Evolutionary conservation across 2,113 vertebrate genomes (phyloP), one percentile per base, ranked within the genome.

Genomic region (Erythrolamprus reginae): DNA sequence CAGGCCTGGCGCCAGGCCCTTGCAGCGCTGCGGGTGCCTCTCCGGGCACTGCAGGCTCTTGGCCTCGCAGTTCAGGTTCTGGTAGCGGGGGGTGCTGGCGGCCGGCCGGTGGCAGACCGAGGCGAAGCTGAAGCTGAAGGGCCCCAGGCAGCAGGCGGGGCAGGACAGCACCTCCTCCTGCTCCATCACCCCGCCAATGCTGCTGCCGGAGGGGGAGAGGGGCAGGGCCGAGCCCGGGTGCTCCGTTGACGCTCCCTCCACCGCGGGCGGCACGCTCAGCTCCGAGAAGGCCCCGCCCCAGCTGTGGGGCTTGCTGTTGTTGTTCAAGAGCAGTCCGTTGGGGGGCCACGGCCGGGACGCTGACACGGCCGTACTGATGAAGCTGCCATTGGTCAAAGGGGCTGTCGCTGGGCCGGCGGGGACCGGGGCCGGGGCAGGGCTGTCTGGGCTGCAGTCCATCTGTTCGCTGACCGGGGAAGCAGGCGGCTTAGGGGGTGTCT

Each of bases 121-220:
- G 53, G 98, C 95, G 4, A 99, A 97, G 90, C 97, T 98, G 93
- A 99, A 97, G 58, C 98, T 97, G 90, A 97, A 96, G 28, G 97
- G 95, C 15, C 97, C 95, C 2, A 98, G 95, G 92, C 98, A 99
- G 96, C 98, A 99, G 87, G 98, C 96, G 0, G 98, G 98, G 90
- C 99, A 99, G 53, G 98, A 97, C 91, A 99, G 95, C 3, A 98
- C 97, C 48, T 99, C 98, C 0, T 99, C 98, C 24, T 98, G 97
- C 94, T 99, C 99, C 56, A 96, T 91, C 85, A 94, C 92, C 3
- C 94, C 0, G 96, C n/a, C n/a, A n/a, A n/a, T n/a, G n/a, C 97
- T 90, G 2, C 95, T 94, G 50, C 93, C 89, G 0, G 97, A 95
- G 84, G 97, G 96, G 77, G 94, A 92, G 88, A 94, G 90, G 53